Evolutionary conservation across 2,888 invertebrate genomes (phyloP).

Genomic region (Anarsia innoxiella): DNA sequence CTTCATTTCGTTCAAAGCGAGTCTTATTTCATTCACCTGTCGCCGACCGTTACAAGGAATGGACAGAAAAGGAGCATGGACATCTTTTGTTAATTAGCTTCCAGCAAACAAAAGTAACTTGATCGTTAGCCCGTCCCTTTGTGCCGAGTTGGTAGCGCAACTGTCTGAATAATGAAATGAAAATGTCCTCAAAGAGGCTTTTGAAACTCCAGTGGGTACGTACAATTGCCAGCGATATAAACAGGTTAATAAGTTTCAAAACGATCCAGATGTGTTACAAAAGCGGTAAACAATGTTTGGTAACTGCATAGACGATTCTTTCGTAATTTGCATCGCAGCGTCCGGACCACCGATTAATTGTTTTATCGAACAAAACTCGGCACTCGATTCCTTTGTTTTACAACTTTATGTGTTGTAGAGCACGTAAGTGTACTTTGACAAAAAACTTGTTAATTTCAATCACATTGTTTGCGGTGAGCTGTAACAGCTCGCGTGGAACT

Average conservation of each 20-base stretch:
- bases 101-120: constrained; percentile 66
- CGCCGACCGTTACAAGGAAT: constrained; percentile 35
- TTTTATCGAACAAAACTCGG: constrained; percentile 49
- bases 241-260: constrained; percentile 73
- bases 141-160: constrained; percentile 42
- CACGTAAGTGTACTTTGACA: constrained; percentile 15
- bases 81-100: constrained; percentile 66
- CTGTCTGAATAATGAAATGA: constrained; percentile 58
- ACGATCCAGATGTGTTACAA: constrained; percentile 74
- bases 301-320: constrained; percentile 60
- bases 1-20: constrained; percentile 24
- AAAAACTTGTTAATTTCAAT: constrained; percentile 17
- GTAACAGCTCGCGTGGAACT: constrained; percentile 23
- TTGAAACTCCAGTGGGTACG: constrained; percentile 38
- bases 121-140: constrained; percentile 60
- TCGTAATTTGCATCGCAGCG: constrained; percentile 65
- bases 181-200: constrained; percentile 55
- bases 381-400: constrained; percentile 56
- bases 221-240: constrained; percentile 48
- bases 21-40: constrained; percentile 47
- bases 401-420: neutral
- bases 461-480: constrained; percentile 21
- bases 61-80: constrained; percentile 40
- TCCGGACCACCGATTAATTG: constrained; percentile 72
- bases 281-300: constrained; percentile 69